phyloP scores from a whole-genome alignment of 1,140 invertebrate genomes.

The Drosophila biarmipes region DNA sequence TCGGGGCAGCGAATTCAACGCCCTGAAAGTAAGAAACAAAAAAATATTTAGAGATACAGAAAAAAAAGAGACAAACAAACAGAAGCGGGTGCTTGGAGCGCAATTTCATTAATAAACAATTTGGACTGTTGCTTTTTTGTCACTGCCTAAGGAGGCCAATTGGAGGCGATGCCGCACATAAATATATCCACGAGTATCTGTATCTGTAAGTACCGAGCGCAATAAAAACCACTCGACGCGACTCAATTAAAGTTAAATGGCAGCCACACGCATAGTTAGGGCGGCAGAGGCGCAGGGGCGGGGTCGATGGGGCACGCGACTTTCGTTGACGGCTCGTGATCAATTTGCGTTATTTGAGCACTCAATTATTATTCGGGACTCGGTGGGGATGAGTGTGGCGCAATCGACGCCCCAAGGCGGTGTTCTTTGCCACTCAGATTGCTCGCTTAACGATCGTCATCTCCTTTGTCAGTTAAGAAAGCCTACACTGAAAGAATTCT shows the following conservation, averaged over 20 bases:
- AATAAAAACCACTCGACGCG: slow-evolving; percentile 69
- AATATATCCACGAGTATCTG: too few species aligned
- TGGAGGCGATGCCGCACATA: slow-evolving; percentile 41
- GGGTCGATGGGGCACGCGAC: slow-evolving; percentile 58
- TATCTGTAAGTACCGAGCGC: slow-evolving; percentile 32
- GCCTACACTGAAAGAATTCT: background rate
- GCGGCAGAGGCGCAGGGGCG: slow-evolving; percentile 1
- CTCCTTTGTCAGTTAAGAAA: background rate
- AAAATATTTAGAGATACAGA: slow-evolving; percentile 3
- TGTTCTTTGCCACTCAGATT: slow-evolving; percentile 13
- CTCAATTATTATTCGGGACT: slow-evolving; percentile 43
- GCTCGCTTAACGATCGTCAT: slow-evolving; percentile 33
- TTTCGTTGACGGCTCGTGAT: slow-evolving; percentile 59
- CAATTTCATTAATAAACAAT: slow-evolving; percentile 71
- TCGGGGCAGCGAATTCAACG: slow-evolving; percentile 54
- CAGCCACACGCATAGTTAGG: slow-evolving; percentile 60
- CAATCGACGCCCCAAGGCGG: slow-evolving; percentile 20
- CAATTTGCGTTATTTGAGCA: slow-evolving; percentile 62
- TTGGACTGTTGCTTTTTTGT: slow-evolving; percentile 38
- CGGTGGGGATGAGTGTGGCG: slow-evolving; percentile 15
- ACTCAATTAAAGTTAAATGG: slow-evolving; percentile 80
- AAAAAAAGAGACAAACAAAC: background rate
- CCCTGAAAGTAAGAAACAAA: slow-evolving; percentile 9
- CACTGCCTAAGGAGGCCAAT: slow-evolving; percentile 50
- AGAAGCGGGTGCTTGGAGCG: slow-evolving; percentile 38